A percentile compares a stretch with the other conserved stretches of the same genome.
Conservation (phyloP, 2,113 vertebrate genomes). For the Myocastor coypus region DNA sequence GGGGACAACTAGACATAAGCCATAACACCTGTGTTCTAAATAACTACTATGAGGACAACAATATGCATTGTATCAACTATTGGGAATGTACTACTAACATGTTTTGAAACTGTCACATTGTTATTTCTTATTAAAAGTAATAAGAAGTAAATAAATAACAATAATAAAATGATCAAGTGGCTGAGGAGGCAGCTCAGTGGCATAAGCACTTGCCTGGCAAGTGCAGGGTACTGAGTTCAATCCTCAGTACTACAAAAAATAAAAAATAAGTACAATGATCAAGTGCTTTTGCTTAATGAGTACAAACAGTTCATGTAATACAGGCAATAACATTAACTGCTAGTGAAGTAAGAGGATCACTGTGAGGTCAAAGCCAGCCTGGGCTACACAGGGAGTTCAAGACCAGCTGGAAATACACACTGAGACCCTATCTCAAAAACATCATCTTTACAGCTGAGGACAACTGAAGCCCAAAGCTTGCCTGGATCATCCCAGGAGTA, state of each 20-base stretch:
- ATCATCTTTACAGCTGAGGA: not conserved
- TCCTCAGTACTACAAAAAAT: not conserved
- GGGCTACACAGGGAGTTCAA: not conserved
- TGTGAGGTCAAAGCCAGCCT: not conserved
- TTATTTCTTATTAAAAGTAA: no score
- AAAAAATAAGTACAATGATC: constrained; percentile 16
- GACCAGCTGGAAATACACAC: not conserved
- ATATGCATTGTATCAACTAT: no score
- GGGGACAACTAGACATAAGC: no score
- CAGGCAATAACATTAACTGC: not conserved
- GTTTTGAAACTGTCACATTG: no score
- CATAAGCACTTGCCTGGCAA: no score
- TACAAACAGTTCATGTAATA: not conserved
- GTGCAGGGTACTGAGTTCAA: no score
- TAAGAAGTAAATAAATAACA: no score
- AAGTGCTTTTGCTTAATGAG: not conserved
- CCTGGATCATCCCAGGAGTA: not conserved
- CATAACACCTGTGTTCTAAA: no score
- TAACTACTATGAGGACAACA: no score
- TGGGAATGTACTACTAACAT: no score
- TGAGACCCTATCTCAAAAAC: not conserved
- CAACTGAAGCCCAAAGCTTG: not conserved
- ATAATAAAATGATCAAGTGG: no score
- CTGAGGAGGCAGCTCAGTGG: no score
- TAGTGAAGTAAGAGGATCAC: not conserved